phyloP scores from a whole-genome alignment of 2,797 vertebrate species.

The Periparus ater region DNA sequence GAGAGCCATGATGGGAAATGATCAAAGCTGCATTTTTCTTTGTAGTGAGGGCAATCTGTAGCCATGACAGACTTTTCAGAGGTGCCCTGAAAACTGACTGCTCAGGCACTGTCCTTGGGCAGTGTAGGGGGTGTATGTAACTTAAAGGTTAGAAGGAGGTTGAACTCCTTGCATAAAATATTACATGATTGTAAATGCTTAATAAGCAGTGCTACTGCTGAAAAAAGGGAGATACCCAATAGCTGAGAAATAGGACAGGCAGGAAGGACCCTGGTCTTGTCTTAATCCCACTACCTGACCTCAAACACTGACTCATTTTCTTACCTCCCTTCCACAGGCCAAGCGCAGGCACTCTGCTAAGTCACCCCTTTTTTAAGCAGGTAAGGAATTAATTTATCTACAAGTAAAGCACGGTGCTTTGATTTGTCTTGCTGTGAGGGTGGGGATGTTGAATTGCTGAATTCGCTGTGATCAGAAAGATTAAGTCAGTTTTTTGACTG shows the following conservation, averaged over 20 bases:
- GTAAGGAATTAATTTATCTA: conserved; percentile 69
- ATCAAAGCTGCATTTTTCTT: neutral
- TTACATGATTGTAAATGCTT: fast-evolving
- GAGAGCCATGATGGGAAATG: neutral
- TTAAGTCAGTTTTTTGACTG: neutral
- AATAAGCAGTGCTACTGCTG: neutral
- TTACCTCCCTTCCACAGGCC: conserved; percentile 79
- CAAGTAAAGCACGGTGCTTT: neutral
- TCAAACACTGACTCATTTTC: neutral
- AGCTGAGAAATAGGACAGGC: neutral
- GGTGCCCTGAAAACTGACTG: neutral
- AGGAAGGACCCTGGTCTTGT: neutral
- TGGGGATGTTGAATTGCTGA: neutral
- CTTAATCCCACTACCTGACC: neutral
- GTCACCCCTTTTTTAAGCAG: conserved; percentile 98
- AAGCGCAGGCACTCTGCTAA: conserved; percentile 85
- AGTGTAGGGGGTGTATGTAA: neutral
- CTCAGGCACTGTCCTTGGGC: neutral
- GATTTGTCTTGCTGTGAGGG: neutral
- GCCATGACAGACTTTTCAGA: neutral
- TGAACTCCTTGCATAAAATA: neutral
- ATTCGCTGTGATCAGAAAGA: neutral
- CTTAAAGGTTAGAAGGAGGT: neutral
- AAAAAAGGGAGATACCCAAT: neutral
- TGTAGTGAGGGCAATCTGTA: neutral